phyloP scores from a whole-genome alignment of 2,113 vertebrate genomes.

The Nibea albiflora region DNA sequence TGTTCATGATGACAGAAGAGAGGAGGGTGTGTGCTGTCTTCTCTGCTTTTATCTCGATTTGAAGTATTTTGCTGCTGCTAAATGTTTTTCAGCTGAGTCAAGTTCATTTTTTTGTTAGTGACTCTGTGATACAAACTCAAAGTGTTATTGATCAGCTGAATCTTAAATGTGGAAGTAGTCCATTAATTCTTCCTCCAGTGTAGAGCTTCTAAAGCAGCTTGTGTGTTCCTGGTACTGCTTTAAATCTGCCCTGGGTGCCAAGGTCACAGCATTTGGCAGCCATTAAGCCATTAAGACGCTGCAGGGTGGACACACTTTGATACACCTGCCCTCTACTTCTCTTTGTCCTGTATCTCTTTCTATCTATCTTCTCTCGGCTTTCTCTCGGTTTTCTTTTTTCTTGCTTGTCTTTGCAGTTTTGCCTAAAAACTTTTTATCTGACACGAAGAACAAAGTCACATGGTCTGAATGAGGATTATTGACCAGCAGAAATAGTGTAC shows the following conservation, averaged over 20 bases:
- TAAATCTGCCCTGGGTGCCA: conserved; percentile 61
- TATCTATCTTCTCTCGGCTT: neutral
- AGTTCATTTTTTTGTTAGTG: conserved; percentile 8
- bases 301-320: conserved; percentile 41
- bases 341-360: conserved; percentile 1
- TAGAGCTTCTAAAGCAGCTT: conserved; percentile 72
- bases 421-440: neutral
- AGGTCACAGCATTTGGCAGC: conserved; percentile 68
- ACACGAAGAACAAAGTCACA: neutral
- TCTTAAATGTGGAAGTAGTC: conserved; percentile 37
- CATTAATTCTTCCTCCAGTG: conserved; percentile 46
- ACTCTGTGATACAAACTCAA: neutral
- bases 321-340: conserved; percentile 24
- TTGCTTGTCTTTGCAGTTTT: conserved; percentile 7
- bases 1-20: too few relatives aligned
- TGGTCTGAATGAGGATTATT: conserved; percentile 4
- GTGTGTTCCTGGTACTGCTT: conserved; percentile 67
- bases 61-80: neutral
- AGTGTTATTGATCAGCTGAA: conserved; percentile 29
- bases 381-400: neutral
- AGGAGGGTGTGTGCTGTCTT: too few relatives aligned
- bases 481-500: neutral
- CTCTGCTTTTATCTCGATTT: neutral
- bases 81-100: neutral
- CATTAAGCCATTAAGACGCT: conserved; percentile 72